Conservation (phyloP, 2,888 invertebrate species). For the Mylabris sibirica region DNA sequence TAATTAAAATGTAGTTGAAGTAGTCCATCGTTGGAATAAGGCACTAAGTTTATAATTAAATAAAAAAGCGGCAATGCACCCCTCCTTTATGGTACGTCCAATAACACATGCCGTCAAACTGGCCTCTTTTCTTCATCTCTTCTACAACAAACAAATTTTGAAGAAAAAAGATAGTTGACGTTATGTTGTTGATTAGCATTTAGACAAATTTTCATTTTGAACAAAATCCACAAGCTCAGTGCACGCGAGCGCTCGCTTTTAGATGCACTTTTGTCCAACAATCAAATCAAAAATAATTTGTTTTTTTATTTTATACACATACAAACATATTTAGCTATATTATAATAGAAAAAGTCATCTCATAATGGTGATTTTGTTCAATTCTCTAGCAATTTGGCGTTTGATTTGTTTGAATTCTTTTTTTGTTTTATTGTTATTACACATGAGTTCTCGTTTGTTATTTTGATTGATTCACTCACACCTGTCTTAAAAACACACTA, state of each 20-base stretch:
- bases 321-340: neutral
- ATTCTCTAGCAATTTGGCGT: neutral
- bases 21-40: constrained; percentile 53
- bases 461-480: neutral
- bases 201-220: constrained; percentile 59
- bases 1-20: constrained; percentile 40
- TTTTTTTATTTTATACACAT: constrained; percentile 10
- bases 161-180: constrained; percentile 27
- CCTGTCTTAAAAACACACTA: neutral
- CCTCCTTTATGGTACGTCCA: constrained; percentile 61
- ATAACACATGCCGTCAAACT: constrained; percentile 40
- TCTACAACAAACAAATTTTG: constrained; percentile 40
- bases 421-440: neutral
- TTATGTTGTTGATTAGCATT: constrained; percentile 50
- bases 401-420: neutral
- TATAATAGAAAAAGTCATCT: neutral
- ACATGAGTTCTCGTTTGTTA: neutral
- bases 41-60: constrained; percentile 54
- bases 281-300: constrained; percentile 38
- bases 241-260: constrained; percentile 55
- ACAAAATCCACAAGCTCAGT: constrained; percentile 47
- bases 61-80: constrained; percentile 59
- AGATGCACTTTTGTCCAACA: constrained; percentile 43
- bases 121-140: constrained; percentile 20
- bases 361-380: too few species aligned